phyloP scores from a whole-genome alignment of 1,140 invertebrate species.

The Papilio glaucus region DNA sequence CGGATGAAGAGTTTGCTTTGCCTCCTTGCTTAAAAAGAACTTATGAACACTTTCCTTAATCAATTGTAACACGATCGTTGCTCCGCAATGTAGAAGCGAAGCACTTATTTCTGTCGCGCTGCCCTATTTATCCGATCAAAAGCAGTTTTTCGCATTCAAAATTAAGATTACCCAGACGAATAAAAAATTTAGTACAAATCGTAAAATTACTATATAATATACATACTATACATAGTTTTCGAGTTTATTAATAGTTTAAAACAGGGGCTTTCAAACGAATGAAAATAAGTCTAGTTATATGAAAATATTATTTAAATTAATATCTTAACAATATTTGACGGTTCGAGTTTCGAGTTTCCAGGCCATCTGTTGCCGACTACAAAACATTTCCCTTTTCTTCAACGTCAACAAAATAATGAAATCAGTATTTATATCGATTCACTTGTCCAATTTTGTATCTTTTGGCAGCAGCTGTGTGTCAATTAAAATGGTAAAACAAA shows the following conservation, averaged over 20 bases:
- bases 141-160: constrained; percentile 14
- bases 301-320: no score
- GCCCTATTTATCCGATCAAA: constrained; percentile 30
- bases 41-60: background rate
- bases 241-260: background rate
- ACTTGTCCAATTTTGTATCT: background rate
- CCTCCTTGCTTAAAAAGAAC: no score
- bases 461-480: background rate
- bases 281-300: no score
- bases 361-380: no score
- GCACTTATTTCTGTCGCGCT: constrained; percentile 20
- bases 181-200: background rate
- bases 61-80: background rate
- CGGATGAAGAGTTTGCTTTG: no score
- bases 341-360: no score
- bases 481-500: constrained; percentile 29
- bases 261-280: no score
- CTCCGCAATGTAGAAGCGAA: background rate
- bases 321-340: no score
- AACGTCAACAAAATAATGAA: background rate
- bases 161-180: constrained; percentile 19
- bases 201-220: background rate
- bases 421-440: background rate
- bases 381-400: background rate
- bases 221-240: background rate